Base-by-base conservation (phyloP, 2,888 invertebrate species). In the Villa cingulata region DNA sequence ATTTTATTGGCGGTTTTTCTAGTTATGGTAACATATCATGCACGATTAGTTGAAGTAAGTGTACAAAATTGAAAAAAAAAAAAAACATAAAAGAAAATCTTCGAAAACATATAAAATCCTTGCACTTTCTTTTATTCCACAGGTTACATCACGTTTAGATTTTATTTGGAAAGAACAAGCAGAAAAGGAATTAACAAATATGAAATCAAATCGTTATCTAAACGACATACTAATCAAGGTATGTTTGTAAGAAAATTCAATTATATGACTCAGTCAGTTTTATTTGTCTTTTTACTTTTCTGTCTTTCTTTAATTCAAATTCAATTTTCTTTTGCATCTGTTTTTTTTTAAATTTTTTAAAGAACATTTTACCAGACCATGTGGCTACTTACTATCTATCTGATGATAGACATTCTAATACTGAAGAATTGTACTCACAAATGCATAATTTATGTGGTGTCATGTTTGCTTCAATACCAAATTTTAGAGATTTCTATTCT, bases 151-250 rank as follows among this genome's bases (percentile, higher is more conserved):
- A 1, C 77, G 97, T 18, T 75, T 97, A 43, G 97, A 97, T 72
- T 94, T 94, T 66, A 76, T 97, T 38, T 97, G 97, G 97, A 95
- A 95, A 68, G 83, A 91, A 57, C 92, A 95, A 70, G 96, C 97
- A 0, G 86, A 92, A 63, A 80, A 85, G 47, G 96, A 97, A 64
- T 77, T 95, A 50, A 79, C 80, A 18, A 92, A 94, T 63, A 96
- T 96, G 92, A 82, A 86, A 62, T 90, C 89, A 60, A 86, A 92
- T 14, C 78, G 91, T 58, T 83, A 85, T 53, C 60, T 69, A 46
- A 92, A 92, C 61, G 96, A 70, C 57, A 64, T 68, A 50, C 57
- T 70, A 57, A 70, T 70, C 54, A 70, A 70, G 61, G 67, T 68
- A 59, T 54, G 45, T 50, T 32, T 16, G 32, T 39, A 39, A 29